Conservation (phyloP, 2,888 invertebrate species). For the Mamestra brassicae region DNA sequence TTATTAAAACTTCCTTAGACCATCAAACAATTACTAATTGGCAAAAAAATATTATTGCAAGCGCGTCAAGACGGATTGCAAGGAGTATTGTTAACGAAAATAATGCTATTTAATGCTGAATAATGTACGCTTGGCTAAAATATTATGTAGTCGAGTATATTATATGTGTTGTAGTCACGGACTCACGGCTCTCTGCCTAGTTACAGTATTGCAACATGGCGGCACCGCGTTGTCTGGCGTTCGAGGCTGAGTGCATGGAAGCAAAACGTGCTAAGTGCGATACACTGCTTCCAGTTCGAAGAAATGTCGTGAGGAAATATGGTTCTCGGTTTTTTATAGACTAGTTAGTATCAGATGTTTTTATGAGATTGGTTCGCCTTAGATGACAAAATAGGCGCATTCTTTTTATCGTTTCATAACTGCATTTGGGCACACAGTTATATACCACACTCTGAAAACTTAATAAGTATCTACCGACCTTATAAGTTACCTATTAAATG, state of each 20-base stretch:
- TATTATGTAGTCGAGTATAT: constrained; percentile 11
- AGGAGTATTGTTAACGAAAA: constrained; percentile 32
- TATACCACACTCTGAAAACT: background rate
- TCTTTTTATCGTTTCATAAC: background rate
- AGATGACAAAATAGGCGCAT: background rate
- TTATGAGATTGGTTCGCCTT: background rate
- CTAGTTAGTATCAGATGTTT: background rate
- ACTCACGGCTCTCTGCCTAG: constrained; percentile 1
- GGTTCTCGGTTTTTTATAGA: background rate
- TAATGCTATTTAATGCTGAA: background rate
- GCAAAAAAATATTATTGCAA: background rate
- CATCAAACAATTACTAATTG: background rate
- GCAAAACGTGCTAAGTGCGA: constrained; percentile 35
- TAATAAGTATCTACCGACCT: background rate
- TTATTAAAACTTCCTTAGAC: background rate
- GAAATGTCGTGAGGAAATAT: constrained; percentile 21
- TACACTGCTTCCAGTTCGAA: background rate
- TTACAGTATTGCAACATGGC: constrained; percentile 3
- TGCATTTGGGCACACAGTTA: background rate
- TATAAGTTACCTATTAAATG: background rate
- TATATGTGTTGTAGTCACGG: constrained; percentile 28
- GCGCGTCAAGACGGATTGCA: constrained; percentile 15
- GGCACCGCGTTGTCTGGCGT: constrained; percentile 40
- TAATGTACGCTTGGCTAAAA: constrained; percentile 23
- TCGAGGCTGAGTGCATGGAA: background rate